phyloP scores from a whole-genome alignment of 2,113 vertebrate species.

The Cephalopholis sonnerati region DNA sequence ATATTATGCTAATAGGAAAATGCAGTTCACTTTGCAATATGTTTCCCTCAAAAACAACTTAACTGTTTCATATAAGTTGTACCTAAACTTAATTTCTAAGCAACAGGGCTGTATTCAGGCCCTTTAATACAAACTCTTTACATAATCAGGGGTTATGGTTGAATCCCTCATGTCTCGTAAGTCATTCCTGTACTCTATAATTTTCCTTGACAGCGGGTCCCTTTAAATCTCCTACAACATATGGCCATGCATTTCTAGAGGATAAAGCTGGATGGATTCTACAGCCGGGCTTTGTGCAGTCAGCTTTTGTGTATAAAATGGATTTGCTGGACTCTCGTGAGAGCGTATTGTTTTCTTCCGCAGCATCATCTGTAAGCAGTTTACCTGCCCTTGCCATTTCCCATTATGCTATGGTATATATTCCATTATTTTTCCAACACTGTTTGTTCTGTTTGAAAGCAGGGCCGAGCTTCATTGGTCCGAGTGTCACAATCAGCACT shows the following conservation, averaged over 20 bases:
- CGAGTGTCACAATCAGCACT: constrained; percentile 73
- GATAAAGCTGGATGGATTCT: constrained; percentile 19
- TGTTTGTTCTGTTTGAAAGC: constrained; percentile 45
- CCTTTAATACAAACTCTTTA: constrained; percentile 2
- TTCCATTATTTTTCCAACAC: constrained; percentile 49
- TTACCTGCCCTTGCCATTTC: constrained; percentile 62
- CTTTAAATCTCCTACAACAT: constrained; percentile 9
- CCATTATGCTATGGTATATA: constrained; percentile 40
- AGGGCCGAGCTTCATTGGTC: constrained; percentile 45
- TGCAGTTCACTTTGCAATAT: too few species aligned
- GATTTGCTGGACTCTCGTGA: constrained; percentile 38
- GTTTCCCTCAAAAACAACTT: too few species aligned
- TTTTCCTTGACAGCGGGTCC: constrained; percentile 11
- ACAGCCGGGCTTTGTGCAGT: constrained; percentile 15
- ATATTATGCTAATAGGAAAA: too few species aligned
- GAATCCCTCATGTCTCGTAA: constrained; percentile 4
- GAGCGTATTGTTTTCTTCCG: constrained; percentile 33
- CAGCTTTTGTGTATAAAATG: constrained; percentile 49
- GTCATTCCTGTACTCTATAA: background rate
- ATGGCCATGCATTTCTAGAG: constrained; percentile 20
- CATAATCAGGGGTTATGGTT: constrained; percentile 24
- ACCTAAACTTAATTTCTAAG: too few species aligned
- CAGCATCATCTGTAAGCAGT: constrained; percentile 38
- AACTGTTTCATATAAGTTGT: too few species aligned
- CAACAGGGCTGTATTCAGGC: too few species aligned